Evolutionary conservation across 2,113 vertebrate species (phyloP).

Genomic region (Okapia johnstoni): DNA sequence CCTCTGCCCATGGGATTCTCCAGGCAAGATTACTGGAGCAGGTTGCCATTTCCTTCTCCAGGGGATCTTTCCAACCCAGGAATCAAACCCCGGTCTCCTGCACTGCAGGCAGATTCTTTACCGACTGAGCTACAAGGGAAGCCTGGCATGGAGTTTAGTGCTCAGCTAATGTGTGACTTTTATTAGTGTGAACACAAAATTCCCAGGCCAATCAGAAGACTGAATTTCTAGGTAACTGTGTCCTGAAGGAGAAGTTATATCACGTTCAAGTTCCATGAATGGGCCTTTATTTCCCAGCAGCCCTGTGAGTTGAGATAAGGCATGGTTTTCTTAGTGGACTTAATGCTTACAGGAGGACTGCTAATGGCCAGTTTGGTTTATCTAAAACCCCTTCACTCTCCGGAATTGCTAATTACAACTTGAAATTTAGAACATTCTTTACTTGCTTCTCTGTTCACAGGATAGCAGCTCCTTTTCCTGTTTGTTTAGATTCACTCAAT

Average conservation of each 20-base stretch:
- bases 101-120: neutral
- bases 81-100: rapidly evolving
- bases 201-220: neutral
- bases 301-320: neutral
- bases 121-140: neutral
- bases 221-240: neutral
- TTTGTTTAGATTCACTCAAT: constrained; percentile 9
- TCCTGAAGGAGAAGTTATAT: neutral
- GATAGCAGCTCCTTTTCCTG: neutral
- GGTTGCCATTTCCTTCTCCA: neutral
- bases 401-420: constrained; percentile 12
- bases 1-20: neutral
- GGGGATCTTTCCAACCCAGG: rapidly evolving
- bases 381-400: neutral
- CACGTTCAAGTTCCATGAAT: neutral
- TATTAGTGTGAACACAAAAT: neutral
- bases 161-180: neutral
- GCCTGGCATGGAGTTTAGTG: neutral
- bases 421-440: neutral
- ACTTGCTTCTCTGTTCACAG: neutral
- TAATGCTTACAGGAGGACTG: neutral
- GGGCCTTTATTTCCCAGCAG: constrained; percentile 10
- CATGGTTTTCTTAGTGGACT: neutral
- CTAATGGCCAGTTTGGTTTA: neutral
- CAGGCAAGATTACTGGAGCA: neutral